Conservation (phyloP, 2,888 invertebrate species). For the Scaptomyza cyrtandrae region DNA sequence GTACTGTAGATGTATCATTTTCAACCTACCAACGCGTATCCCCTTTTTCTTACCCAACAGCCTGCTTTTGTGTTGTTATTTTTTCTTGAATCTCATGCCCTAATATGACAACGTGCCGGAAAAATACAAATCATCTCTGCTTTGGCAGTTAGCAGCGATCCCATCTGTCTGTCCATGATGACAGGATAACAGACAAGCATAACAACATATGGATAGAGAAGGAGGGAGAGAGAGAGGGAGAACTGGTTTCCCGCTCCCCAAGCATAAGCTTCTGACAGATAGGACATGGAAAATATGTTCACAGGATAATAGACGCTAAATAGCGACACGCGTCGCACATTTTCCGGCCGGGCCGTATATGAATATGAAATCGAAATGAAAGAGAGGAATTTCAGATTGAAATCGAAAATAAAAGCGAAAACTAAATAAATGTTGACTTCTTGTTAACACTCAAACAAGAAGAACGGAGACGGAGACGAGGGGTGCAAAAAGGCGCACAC, state of each 20-base stretch:
- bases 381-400: constrained; percentile 42
- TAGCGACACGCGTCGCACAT: constrained; percentile 83
- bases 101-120: constrained; percentile 39
- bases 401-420: constrained; percentile 36
- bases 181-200: constrained; percentile 46
- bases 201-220: background rate
- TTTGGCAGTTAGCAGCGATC: constrained; percentile 25
- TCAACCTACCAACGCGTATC: background rate
- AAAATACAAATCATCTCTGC: constrained; percentile 55
- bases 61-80: background rate
- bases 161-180: constrained; percentile 17
- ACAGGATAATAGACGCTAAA: constrained; percentile 84
- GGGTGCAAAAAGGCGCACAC: constrained; percentile 22
- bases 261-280: background rate
- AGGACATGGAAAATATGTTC: constrained; percentile 77
- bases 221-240: background rate
- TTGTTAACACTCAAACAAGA: constrained; percentile 60
- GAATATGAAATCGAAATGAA: constrained; percentile 59
- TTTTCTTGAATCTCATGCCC: constrained; percentile 22
- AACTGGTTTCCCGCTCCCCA: background rate
- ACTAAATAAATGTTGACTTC: constrained; percentile 68
- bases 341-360: constrained; percentile 61
- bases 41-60: constrained; percentile 7
- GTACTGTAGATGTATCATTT: too few species aligned
- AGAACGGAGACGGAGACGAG: background rate